A percentile compares a stretch with the other conserved stretches of the same genome.
Evolutionary conservation across 2,113 vertebrate genomes (phyloP).

Genomic region (Actenoides hombroni): DNA sequence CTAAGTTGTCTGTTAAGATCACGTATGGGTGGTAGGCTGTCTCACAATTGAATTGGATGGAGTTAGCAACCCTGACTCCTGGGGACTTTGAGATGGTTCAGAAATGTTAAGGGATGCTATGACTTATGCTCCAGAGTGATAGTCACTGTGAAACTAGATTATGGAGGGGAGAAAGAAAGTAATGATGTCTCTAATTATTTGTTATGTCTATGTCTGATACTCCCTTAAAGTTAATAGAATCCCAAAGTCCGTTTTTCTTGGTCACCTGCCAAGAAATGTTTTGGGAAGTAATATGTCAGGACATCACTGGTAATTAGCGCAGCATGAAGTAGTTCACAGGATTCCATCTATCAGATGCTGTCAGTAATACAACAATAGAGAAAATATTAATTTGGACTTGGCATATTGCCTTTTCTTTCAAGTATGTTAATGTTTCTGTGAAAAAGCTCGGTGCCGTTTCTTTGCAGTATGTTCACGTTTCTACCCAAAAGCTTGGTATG

Average conservation of each 20-base stretch:
- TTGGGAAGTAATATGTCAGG: not conserved
- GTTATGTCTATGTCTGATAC: not conserved
- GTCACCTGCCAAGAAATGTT: not conserved
- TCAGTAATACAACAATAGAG: not conserved
- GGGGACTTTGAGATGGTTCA: not conserved
- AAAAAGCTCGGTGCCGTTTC: not conserved
- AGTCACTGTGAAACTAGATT: not conserved
- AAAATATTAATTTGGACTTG: slow-evolving; percentile 9
- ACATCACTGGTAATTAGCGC: not conserved
- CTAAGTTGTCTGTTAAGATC: not conserved
- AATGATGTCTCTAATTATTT: not conserved
- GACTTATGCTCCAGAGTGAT: not conserved
- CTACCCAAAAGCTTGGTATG: not conserved
- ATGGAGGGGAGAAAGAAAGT: not conserved
- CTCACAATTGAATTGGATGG: not conserved
- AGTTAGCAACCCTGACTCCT: not conserved
- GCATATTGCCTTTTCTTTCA: not conserved
- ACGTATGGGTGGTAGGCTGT: not conserved
- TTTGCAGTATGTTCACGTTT: not conserved
- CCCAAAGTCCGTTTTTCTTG: not conserved
- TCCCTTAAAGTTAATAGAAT: not conserved
- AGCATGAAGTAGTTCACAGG: not conserved
- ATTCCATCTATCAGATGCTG: not conserved
- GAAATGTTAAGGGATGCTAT: not conserved
- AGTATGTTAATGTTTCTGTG: not conserved